These are phyloP conservation scores for Cepaea hortensis DNA, from an alignment of 2,888 invertebrate genomes.

Conservation along the genomic window DNA sequence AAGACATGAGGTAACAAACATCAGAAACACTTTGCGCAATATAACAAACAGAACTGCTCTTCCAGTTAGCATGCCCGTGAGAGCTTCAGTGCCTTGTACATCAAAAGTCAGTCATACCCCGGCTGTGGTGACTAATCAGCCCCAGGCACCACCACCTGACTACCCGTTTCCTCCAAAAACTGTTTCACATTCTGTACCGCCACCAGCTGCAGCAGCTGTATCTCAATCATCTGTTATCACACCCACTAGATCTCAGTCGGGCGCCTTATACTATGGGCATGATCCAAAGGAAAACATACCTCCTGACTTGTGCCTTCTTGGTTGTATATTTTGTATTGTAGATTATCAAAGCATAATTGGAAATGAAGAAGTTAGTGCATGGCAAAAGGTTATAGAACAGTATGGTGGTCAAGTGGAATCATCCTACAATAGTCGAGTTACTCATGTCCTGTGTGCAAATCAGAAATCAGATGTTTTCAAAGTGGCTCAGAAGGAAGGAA, in stretches of 20 bases:
- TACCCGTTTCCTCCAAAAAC: constrained; percentile 56
- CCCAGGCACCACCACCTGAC: constrained; percentile 61
- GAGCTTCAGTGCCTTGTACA: constrained; percentile 35
- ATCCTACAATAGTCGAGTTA: constrained; percentile 89
- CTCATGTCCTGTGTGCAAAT: constrained; percentile 93
- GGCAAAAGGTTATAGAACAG: constrained; percentile 82
- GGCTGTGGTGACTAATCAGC: constrained; percentile 51
- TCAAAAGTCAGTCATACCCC: constrained; percentile 46
- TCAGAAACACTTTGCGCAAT: constrained; percentile 78
- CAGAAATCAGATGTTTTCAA: constrained; percentile 93
- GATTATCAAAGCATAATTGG: constrained; percentile 82
- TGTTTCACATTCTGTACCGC: constrained; percentile 34
- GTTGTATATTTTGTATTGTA: constrained; percentile 92
- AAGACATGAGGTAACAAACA: constrained; percentile 42
- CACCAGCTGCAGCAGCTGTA: constrained; percentile 35
- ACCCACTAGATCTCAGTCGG: constrained; percentile 28
- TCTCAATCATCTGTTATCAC: constrained; percentile 45
- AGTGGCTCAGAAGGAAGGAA: constrained; percentile 83
- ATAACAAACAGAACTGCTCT: constrained; percentile 77
- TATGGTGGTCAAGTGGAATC: constrained; percentile 93
- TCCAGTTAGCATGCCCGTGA: constrained; percentile 37
- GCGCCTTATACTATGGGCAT: constrained; percentile 80
- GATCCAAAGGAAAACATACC: constrained; percentile 92
- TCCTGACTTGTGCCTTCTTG: constrained; percentile 90
- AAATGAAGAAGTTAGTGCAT: constrained; percentile 67